Percentiles rank a stretch among this genome's conserved stretches.
Conservation (phyloP, 2,888 invertebrate genomes). For the Caenorhabditis zanzibari region DNA sequence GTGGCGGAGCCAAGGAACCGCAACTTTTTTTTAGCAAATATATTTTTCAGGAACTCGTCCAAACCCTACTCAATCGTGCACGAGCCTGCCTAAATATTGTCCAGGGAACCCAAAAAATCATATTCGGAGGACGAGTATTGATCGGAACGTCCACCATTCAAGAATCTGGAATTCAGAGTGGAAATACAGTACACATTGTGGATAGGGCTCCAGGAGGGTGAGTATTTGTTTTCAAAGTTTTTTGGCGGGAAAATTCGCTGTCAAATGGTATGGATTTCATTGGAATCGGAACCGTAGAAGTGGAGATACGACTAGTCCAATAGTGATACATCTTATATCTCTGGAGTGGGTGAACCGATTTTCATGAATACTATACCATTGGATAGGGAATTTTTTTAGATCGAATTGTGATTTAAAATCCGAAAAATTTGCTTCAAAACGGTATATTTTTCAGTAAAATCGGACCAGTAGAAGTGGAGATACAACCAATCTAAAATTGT, state of each 20-base stretch:
- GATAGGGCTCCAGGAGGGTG: conserved; percentile 23
- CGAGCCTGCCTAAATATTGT: conserved; percentile 22
- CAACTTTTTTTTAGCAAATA: neutral
- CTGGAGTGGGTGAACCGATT: too few relatives aligned
- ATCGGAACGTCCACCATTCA: neutral
- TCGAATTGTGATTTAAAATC: too few relatives aligned
- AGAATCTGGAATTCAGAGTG: conserved; percentile 38
- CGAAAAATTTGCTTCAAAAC: too few relatives aligned
- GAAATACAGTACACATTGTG: conserved; percentile 56
- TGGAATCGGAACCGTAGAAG: too few relatives aligned
- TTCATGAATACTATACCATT: neutral
- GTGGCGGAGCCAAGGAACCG: neutral
- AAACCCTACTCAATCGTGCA: conserved; percentile 6
- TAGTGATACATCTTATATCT: too few relatives aligned
- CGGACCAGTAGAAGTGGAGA: too few relatives aligned
- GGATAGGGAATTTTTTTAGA: too few relatives aligned
- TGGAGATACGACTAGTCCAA: too few relatives aligned
- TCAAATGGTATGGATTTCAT: too few relatives aligned
- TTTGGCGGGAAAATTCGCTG: neutral
- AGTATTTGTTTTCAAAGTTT: too few relatives aligned
- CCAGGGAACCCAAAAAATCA: conserved; percentile 38
- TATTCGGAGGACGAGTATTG: conserved; percentile 54
- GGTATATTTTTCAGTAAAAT: too few relatives aligned
- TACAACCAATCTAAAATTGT: too few relatives aligned
- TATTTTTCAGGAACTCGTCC: conserved; percentile 39